phyloP scores from a whole-genome alignment of 2,113 vertebrate genomes.

The Silurus asotus region DNA sequence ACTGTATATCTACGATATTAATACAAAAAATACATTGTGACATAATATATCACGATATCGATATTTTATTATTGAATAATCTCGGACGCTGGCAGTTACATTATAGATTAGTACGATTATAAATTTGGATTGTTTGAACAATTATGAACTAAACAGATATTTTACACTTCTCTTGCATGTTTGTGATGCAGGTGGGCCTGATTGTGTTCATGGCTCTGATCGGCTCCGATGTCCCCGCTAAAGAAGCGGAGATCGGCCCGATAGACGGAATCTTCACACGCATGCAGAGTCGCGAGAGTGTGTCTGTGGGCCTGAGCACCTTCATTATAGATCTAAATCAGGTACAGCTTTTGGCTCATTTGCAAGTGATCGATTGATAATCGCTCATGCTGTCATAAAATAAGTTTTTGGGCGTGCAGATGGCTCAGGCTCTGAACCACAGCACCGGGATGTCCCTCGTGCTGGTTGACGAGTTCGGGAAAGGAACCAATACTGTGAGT shows the following conservation, averaged over 20 bases:
- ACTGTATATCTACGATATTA: too few relatives aligned
- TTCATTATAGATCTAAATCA: conserved; percentile 98
- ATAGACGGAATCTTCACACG: conserved; percentile 92
- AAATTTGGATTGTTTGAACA: too few relatives aligned
- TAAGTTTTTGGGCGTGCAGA: conserved; percentile 56
- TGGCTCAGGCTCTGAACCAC: conserved; percentile 88
- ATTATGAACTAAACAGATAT: neutral
- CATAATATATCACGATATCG: neutral
- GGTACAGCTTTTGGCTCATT: conserved; percentile 56
- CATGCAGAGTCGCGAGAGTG: conserved; percentile 90
- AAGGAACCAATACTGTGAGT: conserved; percentile 93
- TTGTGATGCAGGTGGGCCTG: conserved; percentile 79
- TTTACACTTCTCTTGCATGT: neutral
- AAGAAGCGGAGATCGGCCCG: conserved; percentile 87
- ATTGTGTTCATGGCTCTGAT: conserved; percentile 96
- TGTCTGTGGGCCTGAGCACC: conserved; percentile 93
- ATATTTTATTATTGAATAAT: neutral
- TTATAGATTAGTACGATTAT: neutral
- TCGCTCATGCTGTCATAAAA: too few relatives aligned
- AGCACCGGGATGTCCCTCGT: conserved; percentile 88
- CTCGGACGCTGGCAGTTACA: neutral
- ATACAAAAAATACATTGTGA: neutral
- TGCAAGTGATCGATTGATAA: neutral
- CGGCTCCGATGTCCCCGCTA: conserved; percentile 90
- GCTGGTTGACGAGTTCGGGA: conserved; percentile 97